Evolutionary conservation across 2,888 invertebrate species (phyloP).

Genomic region (Drosophila picticornis): DNA sequence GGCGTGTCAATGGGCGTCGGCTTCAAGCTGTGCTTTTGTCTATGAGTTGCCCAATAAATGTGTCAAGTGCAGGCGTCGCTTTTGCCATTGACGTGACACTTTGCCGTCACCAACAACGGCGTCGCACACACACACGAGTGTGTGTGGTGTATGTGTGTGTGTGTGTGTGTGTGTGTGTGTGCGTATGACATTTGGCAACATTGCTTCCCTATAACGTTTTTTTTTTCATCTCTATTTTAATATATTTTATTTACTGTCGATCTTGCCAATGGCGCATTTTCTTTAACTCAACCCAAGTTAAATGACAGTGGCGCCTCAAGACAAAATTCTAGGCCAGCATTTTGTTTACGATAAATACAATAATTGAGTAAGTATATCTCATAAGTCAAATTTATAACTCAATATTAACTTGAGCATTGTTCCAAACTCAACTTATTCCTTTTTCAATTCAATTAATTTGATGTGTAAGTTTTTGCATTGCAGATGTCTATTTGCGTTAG

Average conservation of each 20-base stretch:
- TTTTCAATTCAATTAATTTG: not conserved
- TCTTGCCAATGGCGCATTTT: not conserved
- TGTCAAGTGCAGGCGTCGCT: conserved; percentile 75
- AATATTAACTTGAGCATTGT: not conserved
- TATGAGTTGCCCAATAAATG: conserved; percentile 77
- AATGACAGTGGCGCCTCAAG: not conserved
- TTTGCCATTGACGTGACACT: conserved; percentile 77
- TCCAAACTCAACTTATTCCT: not conserved
- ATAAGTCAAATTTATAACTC: not conserved
- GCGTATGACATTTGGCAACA: conserved; percentile 52
- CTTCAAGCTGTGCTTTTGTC: conserved; percentile 75
- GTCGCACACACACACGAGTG: conserved; percentile 8
- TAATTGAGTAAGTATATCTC: not conserved
- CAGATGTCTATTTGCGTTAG: not conserved
- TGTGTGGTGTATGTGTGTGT: not conserved
- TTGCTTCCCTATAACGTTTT: conserved; percentile 34
- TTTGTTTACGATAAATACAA: too few species aligned
- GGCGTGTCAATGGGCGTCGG: conserved; percentile 58
- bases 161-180: conserved; percentile 9
- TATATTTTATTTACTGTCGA: conserved; percentile 10
- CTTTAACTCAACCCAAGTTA: not conserved
- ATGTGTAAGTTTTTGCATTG: not conserved
- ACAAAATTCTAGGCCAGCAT: too few species aligned
- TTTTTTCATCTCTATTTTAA: conserved; percentile 15
- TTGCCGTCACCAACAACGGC: conserved; percentile 43